Base-by-base conservation (phyloP, 2,797 vertebrate species). In the Eulemur rubriventer region DNA sequence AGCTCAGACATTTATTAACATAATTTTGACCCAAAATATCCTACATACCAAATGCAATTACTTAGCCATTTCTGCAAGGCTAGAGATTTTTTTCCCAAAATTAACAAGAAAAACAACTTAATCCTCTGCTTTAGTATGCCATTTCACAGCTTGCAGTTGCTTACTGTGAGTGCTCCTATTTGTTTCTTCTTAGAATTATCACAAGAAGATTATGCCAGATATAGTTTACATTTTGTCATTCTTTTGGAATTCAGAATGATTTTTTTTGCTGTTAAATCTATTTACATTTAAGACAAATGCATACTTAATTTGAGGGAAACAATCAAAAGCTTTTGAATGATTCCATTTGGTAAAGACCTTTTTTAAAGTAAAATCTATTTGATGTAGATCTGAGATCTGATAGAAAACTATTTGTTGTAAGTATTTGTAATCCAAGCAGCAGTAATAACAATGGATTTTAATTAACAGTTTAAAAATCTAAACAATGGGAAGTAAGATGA, bases 381-480 rank as follows among this genome's bases (percentile, higher is more conserved):
- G 92, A 75, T 96, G 84, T 94, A 73, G 83, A 97, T 94, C 87
- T 93, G 69, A 96, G 69, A 95, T 96, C 89, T 97, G 98, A 95
- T 96, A 98, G 38, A 50, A 96, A 97, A 46, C 26, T 96, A 93
- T 96, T 97, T 98, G 96, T 96, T 98, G 97, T 97, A 97, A 97
- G 95, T 97, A 96, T 93, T 96, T 98, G 88, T 97, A 98, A 98
- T 97, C 86, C 88, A 98, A 98, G 96, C 93, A 98, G 89, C 90
- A 67, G 20, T 59, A 98, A 92, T 97, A 86, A 81, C 94, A 98
- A 93, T 95, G 91, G 82, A 97, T 98, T 98, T 97, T 97, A 98
- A 98, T 98, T 98, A 98, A 98, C 97, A 97, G 96, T 96, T 96
- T 97, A 97, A 98, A 98, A 98, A 96, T 96, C 92, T 24, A 90